phyloP scores from a whole-genome alignment of 2,797 vertebrate species.

The Tokudaia tokunoshimensis region DNA sequence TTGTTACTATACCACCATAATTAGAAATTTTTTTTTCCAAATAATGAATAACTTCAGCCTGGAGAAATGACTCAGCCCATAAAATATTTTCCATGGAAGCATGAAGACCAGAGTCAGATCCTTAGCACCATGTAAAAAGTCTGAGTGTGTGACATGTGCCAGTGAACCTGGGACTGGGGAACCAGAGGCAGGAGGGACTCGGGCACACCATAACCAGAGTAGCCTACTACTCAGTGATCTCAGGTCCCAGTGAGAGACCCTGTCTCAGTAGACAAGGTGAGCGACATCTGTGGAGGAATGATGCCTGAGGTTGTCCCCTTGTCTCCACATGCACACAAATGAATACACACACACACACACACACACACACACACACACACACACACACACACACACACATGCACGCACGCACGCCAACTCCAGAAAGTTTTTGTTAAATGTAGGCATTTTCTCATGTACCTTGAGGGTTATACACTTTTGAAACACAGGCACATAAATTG shows the following conservation, averaged over 20 bases:
- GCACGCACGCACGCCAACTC: not conserved
- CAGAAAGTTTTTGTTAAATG: not conserved
- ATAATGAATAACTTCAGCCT: constrained; percentile 59
- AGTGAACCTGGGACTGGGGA: not conserved
- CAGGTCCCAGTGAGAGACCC: not conserved
- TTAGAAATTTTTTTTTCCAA: constrained; percentile 66
- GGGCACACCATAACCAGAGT: not conserved
- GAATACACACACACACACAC: no score
- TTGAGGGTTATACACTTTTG: constrained; percentile 32
- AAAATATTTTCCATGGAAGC: not conserved
- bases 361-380: not conserved
- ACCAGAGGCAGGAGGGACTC: not conserved
- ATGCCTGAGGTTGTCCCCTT: not conserved
- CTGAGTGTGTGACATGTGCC: not conserved
- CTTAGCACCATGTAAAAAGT: not conserved
- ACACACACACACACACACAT: not conserved
- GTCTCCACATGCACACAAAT: not conserved
- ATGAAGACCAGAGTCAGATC: not conserved
- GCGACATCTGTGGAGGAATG: not conserved
- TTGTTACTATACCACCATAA: constrained; percentile 66
- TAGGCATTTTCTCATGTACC: accelerated
- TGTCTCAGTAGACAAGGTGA: not conserved
- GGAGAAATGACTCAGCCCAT: not conserved
- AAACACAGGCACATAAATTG: not conserved
- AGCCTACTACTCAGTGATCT: not conserved